Evolutionary conservation across 1,140 invertebrate genomes (phyloP).

Genomic region (Alviniconcha marisindica): DNA sequence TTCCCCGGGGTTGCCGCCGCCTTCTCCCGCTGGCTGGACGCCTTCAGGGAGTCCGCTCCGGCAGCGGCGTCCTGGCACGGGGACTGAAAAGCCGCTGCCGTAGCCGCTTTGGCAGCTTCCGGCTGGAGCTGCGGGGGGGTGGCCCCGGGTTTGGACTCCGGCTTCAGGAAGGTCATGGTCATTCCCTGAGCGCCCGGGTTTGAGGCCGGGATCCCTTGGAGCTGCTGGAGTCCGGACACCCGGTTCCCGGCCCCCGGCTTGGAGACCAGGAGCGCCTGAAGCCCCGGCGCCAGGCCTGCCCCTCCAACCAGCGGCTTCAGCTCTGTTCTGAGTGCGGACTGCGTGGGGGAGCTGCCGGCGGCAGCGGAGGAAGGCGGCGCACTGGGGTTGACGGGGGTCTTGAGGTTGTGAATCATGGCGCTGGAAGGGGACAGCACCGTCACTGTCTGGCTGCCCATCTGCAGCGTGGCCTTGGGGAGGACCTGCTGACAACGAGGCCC

Average conservation of each 20-base stretch:
- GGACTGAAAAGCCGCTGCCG: too few species aligned
- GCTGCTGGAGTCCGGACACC: neutral
- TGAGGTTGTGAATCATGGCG: conserved; percentile 8
- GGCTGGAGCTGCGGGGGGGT: too few species aligned
- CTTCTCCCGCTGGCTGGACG: neutral
- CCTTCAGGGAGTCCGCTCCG: neutral
- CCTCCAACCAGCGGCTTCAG: neutral
- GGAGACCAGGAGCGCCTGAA: neutral
- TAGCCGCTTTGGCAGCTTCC: too few species aligned
- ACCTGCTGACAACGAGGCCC: conserved; percentile 7
- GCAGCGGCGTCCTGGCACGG: neutral
- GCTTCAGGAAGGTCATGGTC: too few species aligned
- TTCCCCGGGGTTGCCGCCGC: neutral
- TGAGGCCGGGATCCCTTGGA: neutral
- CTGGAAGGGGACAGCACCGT: conserved; percentile 31
- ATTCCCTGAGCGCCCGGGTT: too few species aligned
- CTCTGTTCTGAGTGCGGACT: neutral
- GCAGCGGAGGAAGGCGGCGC: neutral
- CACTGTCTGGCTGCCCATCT: conserved; percentile 35
- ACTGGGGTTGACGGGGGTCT: conserved; percentile 7
- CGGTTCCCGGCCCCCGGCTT: too few species aligned
- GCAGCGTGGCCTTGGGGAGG: conserved; percentile 40
- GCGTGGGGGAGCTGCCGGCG: neutral
- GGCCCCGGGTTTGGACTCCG: too few species aligned
- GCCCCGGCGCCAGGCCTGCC: neutral